Evolutionary conservation across 2,113 vertebrate species (phyloP).

Genomic region (Oreochromis niloticus): DNA sequence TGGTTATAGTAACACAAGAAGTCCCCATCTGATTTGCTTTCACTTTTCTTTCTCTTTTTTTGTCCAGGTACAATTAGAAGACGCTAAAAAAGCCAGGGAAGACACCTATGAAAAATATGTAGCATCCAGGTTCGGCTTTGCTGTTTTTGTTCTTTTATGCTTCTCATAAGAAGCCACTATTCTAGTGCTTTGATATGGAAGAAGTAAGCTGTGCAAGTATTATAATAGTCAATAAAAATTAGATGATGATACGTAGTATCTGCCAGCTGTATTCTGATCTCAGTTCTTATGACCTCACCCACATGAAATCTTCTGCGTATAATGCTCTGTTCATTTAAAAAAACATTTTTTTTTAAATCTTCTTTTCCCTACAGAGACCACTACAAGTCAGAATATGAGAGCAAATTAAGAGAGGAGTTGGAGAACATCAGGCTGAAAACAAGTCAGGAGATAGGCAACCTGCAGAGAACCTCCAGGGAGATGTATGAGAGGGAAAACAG

Average conservation of each 20-base stretch:
- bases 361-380: conserved; percentile 78
- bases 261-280: neutral
- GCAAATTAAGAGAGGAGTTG: conserved; percentile 83
- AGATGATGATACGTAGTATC: neutral
- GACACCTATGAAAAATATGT: conserved; percentile 96
- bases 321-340: neutral
- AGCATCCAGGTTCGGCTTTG: conserved; percentile 78
- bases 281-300: neutral
- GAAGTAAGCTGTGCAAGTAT: neutral
- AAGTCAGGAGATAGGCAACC: conserved; percentile 87
- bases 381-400: conserved; percentile 93
- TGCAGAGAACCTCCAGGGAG: conserved; percentile 88
- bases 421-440: conserved; percentile 90
- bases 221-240: neutral
- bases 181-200: neutral
- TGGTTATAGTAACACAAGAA: neutral
- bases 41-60: neutral
- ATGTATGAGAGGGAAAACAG: conserved; percentile 99
- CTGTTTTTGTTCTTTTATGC: neutral
- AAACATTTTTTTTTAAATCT: rapidly evolving
- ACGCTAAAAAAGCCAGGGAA: conserved; percentile 89
- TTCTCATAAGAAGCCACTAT: neutral
- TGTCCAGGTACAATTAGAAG: conserved; percentile 83
- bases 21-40: neutral
- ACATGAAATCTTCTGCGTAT: neutral